phyloP scores from a whole-genome alignment of 2,113 vertebrate species.

The Lampris incognitus region DNA sequence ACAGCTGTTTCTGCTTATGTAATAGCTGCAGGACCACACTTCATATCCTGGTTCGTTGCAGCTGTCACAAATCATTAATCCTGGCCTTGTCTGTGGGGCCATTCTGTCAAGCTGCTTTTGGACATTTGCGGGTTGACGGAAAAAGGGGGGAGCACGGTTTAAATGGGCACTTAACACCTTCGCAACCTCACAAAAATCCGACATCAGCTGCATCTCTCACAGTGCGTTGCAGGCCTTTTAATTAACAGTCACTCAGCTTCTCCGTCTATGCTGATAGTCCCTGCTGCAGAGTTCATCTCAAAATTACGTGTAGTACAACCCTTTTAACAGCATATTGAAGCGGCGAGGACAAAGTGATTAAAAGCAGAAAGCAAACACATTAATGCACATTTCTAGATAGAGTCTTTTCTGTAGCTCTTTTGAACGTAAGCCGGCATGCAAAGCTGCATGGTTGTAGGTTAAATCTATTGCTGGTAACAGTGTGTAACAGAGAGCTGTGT shows the following conservation, averaged over 20 bases:
- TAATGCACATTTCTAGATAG: slow-evolving; percentile 26
- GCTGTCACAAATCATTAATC: slow-evolving; percentile 84
- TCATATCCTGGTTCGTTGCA: slow-evolving; percentile 79
- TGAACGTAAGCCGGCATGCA: slow-evolving; percentile 25
- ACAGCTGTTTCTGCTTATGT: slow-evolving; percentile 84
- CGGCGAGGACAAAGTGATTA: no score
- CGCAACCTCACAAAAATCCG: slow-evolving; percentile 42
- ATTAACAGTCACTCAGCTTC: slow-evolving; percentile 23
- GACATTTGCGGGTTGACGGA: slow-evolving; percentile 55
- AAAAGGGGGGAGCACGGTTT: slow-evolving; percentile 56
- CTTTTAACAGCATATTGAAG: not conserved
- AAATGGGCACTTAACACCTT: slow-evolving; percentile 62
- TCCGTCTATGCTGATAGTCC: slow-evolving; percentile 18
- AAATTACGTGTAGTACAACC: no score
- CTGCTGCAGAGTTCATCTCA: not conserved
- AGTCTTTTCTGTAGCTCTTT: slow-evolving; percentile 21
- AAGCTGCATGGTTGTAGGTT: slow-evolving; percentile 21
- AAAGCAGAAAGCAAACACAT: slow-evolving; percentile 29
- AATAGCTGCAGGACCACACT: slow-evolving; percentile 82
- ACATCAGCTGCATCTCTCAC: slow-evolving; percentile 21
- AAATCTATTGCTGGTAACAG: slow-evolving; percentile 20
- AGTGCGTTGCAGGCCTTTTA: not conserved
- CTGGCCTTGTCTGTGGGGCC: slow-evolving; percentile 71
- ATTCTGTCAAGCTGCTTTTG: slow-evolving; percentile 73
- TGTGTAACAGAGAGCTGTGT: slow-evolving; percentile 38